These are phyloP conservation scores for Sebastes wilsoni DNA, from an alignment of 2,797 vertebrate species.

Conservation along the genomic window DNA sequence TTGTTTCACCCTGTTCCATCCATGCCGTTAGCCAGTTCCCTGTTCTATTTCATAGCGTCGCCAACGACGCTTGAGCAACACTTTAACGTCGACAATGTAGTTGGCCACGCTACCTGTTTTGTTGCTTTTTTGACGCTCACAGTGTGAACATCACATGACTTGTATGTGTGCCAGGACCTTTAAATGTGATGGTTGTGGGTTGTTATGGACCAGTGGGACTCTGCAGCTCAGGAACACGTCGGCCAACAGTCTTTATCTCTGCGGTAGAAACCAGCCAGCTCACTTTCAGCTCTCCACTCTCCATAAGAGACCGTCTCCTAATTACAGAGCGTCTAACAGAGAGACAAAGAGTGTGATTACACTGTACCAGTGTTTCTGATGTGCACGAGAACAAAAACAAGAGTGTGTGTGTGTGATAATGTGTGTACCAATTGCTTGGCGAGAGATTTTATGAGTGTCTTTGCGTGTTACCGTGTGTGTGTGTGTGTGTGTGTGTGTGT, in stretches of 20 bases:
- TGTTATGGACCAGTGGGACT: too few species aligned
- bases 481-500: constrained; percentile 25
- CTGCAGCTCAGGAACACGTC: neutral
- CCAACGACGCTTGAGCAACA: too few species aligned
- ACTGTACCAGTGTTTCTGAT: constrained; percentile 9
- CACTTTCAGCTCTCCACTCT: neutral
- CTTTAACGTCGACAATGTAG: too few species aligned
- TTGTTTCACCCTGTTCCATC: too few species aligned
- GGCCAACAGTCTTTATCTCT: neutral
- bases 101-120: too few species aligned
- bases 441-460: neutral
- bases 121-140: too few species aligned
- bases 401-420: neutral
- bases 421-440: neutral
- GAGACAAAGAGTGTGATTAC: constrained; percentile 24
- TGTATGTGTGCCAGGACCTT: too few species aligned
- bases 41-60: too few species aligned
- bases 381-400: constrained; percentile 1
- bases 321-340: constrained; percentile 24
- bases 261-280: neutral
- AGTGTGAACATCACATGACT: too few species aligned
- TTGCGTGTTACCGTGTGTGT: neutral
- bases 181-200: too few species aligned
- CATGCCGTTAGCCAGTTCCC: too few species aligned
- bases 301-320: constrained; percentile 12